Conservation (phyloP, 2,113 vertebrate genomes). For the Parus major region DNA sequence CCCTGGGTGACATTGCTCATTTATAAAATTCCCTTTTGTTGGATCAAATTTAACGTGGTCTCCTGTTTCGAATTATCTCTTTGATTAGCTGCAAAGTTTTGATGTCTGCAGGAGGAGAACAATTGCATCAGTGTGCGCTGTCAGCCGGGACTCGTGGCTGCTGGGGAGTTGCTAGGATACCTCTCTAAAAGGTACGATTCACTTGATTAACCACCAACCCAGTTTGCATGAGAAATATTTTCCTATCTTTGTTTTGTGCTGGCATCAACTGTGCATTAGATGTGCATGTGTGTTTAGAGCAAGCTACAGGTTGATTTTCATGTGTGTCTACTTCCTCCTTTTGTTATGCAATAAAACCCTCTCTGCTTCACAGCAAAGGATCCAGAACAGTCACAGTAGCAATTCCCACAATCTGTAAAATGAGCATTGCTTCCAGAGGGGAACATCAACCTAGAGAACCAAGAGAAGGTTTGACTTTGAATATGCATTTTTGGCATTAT, state of each 20-base stretch:
- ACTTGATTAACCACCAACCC: constrained; percentile 68
- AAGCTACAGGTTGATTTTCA: background rate
- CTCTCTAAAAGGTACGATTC: constrained; percentile 66
- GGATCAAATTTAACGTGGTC: constrained; percentile 38
- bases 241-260: constrained; percentile 41
- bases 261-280: background rate
- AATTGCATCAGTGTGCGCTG: constrained; percentile 57
- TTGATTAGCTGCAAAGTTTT: constrained; percentile 71
- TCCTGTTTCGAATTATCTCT: constrained; percentile 62
- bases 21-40: constrained; percentile 50
- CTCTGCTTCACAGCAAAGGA: background rate
- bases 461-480: background rate
- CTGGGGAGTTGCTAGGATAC: constrained; percentile 76
- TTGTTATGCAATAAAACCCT: background rate
- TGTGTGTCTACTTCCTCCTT: background rate
- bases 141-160: constrained; percentile 59
- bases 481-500: background rate
- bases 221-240: constrained; percentile 61
- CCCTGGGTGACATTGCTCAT: background rate
- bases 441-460: background rate
- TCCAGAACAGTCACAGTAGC: background rate
- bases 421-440: background rate
- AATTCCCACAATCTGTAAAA: constrained; percentile 8
- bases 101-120: constrained; percentile 63
- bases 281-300: constrained; percentile 46